Evolutionary conservation across 1,140 invertebrate genomes (phyloP).

Genomic region (Anastrepha obliqua): DNA sequence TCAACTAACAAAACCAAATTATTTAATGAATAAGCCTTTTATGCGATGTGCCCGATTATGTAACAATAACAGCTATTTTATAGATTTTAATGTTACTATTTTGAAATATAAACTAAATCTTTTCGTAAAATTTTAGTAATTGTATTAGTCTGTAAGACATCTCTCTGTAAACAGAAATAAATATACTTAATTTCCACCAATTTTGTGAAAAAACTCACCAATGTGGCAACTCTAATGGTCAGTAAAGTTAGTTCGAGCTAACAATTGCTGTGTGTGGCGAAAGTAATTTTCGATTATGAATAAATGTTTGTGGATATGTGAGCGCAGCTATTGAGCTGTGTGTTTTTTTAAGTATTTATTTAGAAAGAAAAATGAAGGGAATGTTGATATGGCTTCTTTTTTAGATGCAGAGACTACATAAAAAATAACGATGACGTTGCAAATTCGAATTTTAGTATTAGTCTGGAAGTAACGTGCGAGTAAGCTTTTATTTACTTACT

Average conservation of each 20-base stretch:
- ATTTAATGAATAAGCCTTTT: too few relatives aligned
- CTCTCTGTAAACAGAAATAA: too few relatives aligned
- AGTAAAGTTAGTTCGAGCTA: not conserved
- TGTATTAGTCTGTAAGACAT: too few relatives aligned
- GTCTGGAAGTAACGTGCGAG: not conserved
- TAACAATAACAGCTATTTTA: too few relatives aligned
- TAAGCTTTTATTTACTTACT: not conserved
- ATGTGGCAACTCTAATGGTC: not conserved
- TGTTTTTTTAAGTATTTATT: not conserved
- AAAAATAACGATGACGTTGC: not conserved
- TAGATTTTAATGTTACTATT: too few relatives aligned
- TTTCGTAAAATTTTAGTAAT: too few relatives aligned
- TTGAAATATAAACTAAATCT: too few relatives aligned
- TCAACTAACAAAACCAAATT: too few relatives aligned
- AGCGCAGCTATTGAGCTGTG: not conserved
- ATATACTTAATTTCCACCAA: too few relatives aligned
- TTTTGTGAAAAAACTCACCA: not conserved
- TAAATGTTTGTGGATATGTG: not conserved
- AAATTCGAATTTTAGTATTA: not conserved
- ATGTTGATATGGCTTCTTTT: not conserved
- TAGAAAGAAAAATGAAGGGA: not conserved
- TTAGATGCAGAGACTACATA: not conserved
- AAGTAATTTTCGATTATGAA: not conserved
- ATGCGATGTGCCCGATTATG: too few relatives aligned
- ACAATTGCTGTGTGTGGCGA: not conserved